A percentile compares a stretch with the other conserved stretches of the same genome.
Conservation (phyloP, 2,113 vertebrate genomes). For the Dissostichus mawsoni region DNA sequence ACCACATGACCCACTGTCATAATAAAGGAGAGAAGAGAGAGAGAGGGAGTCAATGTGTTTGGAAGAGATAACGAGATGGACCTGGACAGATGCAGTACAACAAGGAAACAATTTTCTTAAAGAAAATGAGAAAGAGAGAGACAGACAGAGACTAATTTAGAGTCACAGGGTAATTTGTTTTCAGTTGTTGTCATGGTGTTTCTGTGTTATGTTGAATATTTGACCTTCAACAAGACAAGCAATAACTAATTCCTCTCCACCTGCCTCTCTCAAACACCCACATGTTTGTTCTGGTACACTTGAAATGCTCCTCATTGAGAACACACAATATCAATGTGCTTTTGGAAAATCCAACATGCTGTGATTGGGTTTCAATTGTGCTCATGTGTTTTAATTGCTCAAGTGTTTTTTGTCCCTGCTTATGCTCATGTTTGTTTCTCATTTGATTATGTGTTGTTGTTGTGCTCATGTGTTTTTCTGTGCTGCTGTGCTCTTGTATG, state of each 20-base stretch:
- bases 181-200: conserved; percentile 4
- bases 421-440: too few species aligned
- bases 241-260: background rate
- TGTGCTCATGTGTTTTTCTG: too few species aligned
- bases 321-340: background rate
- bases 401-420: too few species aligned
- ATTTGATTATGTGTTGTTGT: too few species aligned
- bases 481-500: too few species aligned
- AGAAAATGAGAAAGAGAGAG: conserved; percentile 11
- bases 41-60: conserved; percentile 39
- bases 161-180: conserved; percentile 2
- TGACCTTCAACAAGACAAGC: conserved; percentile 3
- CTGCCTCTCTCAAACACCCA: too few species aligned
- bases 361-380: too few species aligned
- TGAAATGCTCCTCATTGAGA: background rate
- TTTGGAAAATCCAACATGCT: too few species aligned
- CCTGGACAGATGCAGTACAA: conserved; percentile 34
- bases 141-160: background rate
- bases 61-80: conserved; percentile 41
- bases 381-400: too few species aligned
- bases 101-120: conserved; percentile 11
- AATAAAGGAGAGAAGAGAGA: background rate
- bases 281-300: too few species aligned
- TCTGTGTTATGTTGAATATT: background rate
- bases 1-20: background rate